Conservation (phyloP, 1,140 invertebrate species). For the Diprion similis region DNA sequence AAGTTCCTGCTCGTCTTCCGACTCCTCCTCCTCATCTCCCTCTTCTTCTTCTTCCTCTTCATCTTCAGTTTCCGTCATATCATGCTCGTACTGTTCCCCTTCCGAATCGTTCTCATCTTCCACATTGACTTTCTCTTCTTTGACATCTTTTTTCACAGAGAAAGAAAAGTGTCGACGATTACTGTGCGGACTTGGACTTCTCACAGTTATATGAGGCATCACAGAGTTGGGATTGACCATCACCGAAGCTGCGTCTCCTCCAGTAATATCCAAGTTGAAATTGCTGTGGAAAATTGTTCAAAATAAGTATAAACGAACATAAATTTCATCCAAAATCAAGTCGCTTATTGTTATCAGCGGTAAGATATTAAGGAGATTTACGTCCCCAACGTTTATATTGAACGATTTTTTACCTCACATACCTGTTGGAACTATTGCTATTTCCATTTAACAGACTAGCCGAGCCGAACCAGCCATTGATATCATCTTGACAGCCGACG, state of each 20-base stretch:
- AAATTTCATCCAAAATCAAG: background rate
- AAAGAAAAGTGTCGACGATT: slow-evolving; percentile 45
- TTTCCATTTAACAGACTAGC: slow-evolving; percentile 64
- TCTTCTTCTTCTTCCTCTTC: slow-evolving; percentile 25
- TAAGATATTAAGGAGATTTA: slow-evolving; percentile 28
- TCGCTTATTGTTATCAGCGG: slow-evolving; percentile 24
- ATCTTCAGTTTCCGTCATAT: slow-evolving; percentile 39
- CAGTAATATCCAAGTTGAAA: slow-evolving; percentile 75
- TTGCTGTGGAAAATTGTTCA: slow-evolving; percentile 38
- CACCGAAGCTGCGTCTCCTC: slow-evolving; percentile 73
- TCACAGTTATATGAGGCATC: slow-evolving; percentile 67
- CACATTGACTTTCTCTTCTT: slow-evolving; percentile 32
- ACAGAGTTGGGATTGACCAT: slow-evolving; percentile 83
- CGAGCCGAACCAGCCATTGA: slow-evolving; percentile 66
- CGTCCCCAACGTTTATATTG: slow-evolving; percentile 19
- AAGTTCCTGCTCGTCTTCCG: slow-evolving; percentile 23
- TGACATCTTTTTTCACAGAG: slow-evolving; percentile 32
- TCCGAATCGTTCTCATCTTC: slow-evolving; percentile 34
- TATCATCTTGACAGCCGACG: slow-evolving; percentile 62
- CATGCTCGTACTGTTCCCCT: slow-evolving; percentile 59
- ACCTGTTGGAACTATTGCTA: slow-evolving; percentile 58
- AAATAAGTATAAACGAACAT: background rate
- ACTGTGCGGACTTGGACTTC: slow-evolving; percentile 62
- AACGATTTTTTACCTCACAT: slow-evolving; percentile 11
- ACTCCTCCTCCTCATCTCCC: slow-evolving; percentile 21